Base-by-base conservation (phyloP, 2,113 vertebrate species). In the Paraplagusia blochii region DNA sequence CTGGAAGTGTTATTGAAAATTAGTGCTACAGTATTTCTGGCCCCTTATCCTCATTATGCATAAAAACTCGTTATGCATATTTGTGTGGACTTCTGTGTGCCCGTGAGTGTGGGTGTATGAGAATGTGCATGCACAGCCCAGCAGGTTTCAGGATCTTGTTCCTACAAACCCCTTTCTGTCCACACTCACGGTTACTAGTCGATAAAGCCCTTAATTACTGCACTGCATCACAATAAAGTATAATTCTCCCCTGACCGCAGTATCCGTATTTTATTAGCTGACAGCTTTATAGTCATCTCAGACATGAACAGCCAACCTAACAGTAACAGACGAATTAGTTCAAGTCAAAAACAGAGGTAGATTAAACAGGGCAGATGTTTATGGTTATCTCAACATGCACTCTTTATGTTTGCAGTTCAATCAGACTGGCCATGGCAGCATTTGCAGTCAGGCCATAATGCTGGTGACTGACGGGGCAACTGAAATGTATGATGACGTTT, bases 371-470 rank as follows among this genome's bases (percentile, higher is more conserved):
- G 4, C 12, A 49, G 2, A 29, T 29, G 15, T 18, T 15, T 66
- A 19, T 53, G 8, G 17, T 12, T 33, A n/a, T 45, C 13, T 40
- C 19, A 7, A 64, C 40, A 9, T 52, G 2, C 8, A 34, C 34
- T 22, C 18, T 40, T 3, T 52, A 40, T 63, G 11, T 50, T 7
- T 65, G 18, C 78, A 99, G 97, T 98, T 98, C 80, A 99, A 98
- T 82, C 93, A 94, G 73, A 96, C 95, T 0, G 96, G 96, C 45
- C 94, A 92, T 74, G 97, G 97, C 39, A 99, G 97, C 50, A 89
- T 94, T 71, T 99, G 97, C 87, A 99, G 95, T 69, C 97, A 96
- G 82, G 97, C 96, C 55, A 97, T 99, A 74, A 99, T 99, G 97
- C 83, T 99, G 18, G 92, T 99, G 69, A 98, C 97, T 0, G 97